These are phyloP conservation scores for Larimichthys crocea DNA, from an alignment of 2,113 vertebrate genomes.

Conservation along the genomic window DNA sequence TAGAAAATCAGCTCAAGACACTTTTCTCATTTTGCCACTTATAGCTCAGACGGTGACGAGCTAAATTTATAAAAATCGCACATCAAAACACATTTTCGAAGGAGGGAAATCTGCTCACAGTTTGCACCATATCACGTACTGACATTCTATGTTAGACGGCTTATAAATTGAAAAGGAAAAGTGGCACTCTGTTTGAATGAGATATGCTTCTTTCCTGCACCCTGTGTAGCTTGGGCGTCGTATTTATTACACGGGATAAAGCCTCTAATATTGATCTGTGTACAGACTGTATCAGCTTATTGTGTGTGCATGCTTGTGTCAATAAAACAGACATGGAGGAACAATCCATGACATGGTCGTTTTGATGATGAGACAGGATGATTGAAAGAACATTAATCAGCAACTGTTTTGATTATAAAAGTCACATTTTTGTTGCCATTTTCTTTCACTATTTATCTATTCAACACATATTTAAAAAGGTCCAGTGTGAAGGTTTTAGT, in stretches of 20 bases:
- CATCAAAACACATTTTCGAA: not conserved
- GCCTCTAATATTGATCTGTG: not conserved
- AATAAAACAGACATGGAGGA: not conserved
- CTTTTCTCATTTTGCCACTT: not conserved
- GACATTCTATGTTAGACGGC: not conserved
- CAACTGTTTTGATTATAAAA: not conserved
- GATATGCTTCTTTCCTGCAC: too few species aligned
- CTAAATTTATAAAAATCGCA: not conserved
- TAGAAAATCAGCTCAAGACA: slow-evolving; percentile 41
- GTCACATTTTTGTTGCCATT: not conserved
- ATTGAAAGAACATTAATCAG: not conserved
- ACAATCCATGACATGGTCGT: too few species aligned
- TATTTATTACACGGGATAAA: not conserved
- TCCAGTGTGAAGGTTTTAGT: too few species aligned
- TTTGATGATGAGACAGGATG: not conserved
- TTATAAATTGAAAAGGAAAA: too few species aligned
- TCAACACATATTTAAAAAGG: too few species aligned
- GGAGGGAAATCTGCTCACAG: not conserved
- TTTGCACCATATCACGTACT: not conserved
- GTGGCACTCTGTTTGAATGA: too few species aligned
- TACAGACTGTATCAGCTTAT: not conserved
- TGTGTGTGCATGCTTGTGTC: not conserved
- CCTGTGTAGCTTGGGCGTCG: not conserved
- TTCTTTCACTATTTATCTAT: not conserved
- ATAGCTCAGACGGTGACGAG: not conserved